Base-by-base conservation (phyloP, 2,797 vertebrate genomes). In the Brotula barbata region DNA sequence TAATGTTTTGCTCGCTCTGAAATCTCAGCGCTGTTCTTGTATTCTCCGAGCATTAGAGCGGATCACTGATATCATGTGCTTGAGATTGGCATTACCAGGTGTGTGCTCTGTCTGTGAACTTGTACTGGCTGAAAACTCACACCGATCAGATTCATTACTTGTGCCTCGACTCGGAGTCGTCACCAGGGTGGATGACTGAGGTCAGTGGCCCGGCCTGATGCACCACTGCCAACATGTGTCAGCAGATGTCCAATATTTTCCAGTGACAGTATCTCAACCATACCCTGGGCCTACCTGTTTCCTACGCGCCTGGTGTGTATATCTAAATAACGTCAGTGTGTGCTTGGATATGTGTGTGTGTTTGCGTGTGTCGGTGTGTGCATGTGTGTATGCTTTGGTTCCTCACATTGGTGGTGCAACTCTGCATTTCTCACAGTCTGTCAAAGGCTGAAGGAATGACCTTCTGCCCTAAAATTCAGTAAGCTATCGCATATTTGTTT, bases 31-130 rank as follows among this genome's bases (percentile, higher is more conserved):
- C 17, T 37, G 23, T 5, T 46, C 23, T 50, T 13, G 3, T 17
- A 28, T 40, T 64, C n/a, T 66, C 7, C 13, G 41, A 52, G 42
- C n/a, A 23, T 58, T 19, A 48, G 9, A 14, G 13, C 77, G 68
- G 57, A 51, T 28, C 23, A 23, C 6, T 70, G 68, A 71, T 51
- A 36, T 77, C 53, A 71, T 58, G 40, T 15, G 3, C 40, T 5
- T 7, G 25, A 75, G 66, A 82, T 12, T 33, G 85, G 81, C 66
- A 55, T 50, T 1, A 72, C 43, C 77, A 84, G 75, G 59, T 82
- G 75, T 1, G n/a, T 28, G 44, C 22, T 7, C 23, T 23, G 19
- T 39, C 19, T 42, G 48, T 55, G 53, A 51, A 67, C 51, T 4
- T 41, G 36, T 23, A 10, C 16, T 28, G 37, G 37, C 14, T 4